Percentiles rank a stretch among this genome's conserved stretches.
These are phyloP conservation scores for Megatriorchis doriae DNA, from an alignment of 2,113 vertebrate genomes.

Conservation along the genomic window DNA sequence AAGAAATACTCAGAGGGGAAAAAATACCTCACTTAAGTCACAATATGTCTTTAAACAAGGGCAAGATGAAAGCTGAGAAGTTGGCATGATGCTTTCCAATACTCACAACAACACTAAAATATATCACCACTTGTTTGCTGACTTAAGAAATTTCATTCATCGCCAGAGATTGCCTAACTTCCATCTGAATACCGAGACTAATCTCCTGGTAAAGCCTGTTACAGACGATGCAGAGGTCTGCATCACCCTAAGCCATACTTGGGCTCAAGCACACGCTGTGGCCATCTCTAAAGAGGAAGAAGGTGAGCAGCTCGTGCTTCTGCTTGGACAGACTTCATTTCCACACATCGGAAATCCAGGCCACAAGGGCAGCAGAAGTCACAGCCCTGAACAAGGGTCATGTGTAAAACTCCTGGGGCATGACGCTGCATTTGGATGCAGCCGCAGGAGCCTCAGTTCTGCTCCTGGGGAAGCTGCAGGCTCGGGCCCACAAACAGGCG, in stretches of 20 bases:
- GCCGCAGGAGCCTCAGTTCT: accelerated
- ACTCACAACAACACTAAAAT: not conserved
- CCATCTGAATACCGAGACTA: accelerated
- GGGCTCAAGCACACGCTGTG: accelerated
- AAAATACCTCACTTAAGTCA: not conserved
- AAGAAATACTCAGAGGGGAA: not conserved
- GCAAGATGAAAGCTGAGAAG: not conserved
- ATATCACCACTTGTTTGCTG: not conserved
- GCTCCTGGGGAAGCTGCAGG: not conserved
- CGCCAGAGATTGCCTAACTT: not conserved
- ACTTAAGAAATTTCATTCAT: not conserved
- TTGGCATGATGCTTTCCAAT: not conserved
- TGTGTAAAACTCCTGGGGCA: accelerated
- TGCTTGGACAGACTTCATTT: accelerated
- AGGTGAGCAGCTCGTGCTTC: not conserved
- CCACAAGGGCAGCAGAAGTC: not conserved
- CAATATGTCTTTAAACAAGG: not conserved
- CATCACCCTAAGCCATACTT: accelerated
- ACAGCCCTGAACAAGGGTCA: not conserved
- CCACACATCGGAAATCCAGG: not conserved
- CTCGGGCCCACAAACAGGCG: not conserved
- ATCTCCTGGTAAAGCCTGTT: accelerated
- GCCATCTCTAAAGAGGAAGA: accelerated
- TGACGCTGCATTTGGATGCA: accelerated
- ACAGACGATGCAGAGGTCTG: accelerated